These are phyloP conservation scores for Sylvia borin DNA, from an alignment of 2,797 vertebrate genomes.

Conservation along the genomic window DNA sequence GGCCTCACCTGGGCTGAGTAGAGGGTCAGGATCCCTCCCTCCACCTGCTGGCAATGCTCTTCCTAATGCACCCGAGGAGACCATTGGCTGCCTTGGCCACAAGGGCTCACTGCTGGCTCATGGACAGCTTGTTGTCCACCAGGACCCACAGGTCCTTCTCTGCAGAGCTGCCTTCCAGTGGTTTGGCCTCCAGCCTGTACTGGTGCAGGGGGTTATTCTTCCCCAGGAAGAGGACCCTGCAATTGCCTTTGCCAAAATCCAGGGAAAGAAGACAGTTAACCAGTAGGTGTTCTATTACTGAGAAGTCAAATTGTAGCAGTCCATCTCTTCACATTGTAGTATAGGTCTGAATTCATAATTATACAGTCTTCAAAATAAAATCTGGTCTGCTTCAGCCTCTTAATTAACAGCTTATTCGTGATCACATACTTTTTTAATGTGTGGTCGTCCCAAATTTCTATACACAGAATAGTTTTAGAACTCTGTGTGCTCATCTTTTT, in stretches of 20 bases:
- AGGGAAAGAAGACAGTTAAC: background rate
- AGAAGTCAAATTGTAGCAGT: background rate
- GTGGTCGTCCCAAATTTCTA: background rate
- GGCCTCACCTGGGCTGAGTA: background rate
- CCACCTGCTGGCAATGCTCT: accelerated
- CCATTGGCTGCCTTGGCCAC: background rate
- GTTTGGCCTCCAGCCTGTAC: background rate
- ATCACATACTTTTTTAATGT: background rate
- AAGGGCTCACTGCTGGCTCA: background rate
- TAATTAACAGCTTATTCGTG: background rate
- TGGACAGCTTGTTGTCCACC: background rate
- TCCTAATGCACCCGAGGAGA: accelerated
- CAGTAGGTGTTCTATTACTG: background rate
- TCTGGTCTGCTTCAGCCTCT: background rate
- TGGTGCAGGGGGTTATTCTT: background rate
- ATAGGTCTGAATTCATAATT: background rate
- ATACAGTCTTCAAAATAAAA: background rate
- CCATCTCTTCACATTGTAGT: background rate
- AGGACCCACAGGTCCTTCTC: background rate
- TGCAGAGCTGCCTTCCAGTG: background rate
- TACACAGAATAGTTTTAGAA: background rate
- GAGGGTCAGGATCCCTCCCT: background rate
- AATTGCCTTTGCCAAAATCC: background rate
- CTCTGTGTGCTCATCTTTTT: background rate
- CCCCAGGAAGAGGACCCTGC: background rate